Evolutionary conservation across 1,140 invertebrate genomes (phyloP), one percentile per base, ranked within the genome.

Genomic region (Heliconius eleuchia): DNA sequence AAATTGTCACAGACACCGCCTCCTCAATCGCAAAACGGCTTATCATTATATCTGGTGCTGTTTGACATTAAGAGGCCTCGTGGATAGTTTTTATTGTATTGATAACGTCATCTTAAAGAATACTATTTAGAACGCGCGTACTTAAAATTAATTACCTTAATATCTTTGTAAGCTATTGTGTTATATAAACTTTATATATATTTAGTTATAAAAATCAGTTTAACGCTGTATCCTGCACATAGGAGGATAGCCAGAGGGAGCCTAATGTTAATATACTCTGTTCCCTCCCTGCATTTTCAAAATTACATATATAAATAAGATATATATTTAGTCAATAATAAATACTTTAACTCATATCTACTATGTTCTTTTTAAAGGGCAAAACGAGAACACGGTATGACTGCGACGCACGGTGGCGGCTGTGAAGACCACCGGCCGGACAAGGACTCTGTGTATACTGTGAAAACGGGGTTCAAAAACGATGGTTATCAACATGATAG

Each of bases 401-500:
- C 92, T 83, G 92, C 91, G 80, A 92, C 91, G 76, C 92, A 93
- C 88, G 91, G 92, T 80, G 92, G 92, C 86, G 93, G 92, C 86
- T 87, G 91, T 90, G 92, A 93, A 87, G 92, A 94, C 79, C 89
- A 91, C 81, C 91, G 91, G 84, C 90, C 90, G 82, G 92, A 92
- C 79, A 91, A 89, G 78, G 92, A 93, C 50, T 85, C 87, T 19
- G 88, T 91, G 57, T 93, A 91, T 85, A 89, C 91, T 0, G 85
- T 92, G 78, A 93, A 92, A 81, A 91, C 90, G 27, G 91, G 96
- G 60, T 96, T 96, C 88, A 96, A 96, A 60, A 97, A 97, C 90
- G 96, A 97, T 78, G 96, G 95, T 55, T 97, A 96, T 94, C 96
- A 96, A 83, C 95, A 96, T 77, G 96, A 96, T 81, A 91, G 90